Percentiles rank a stretch among this genome's conserved stretches.
Conservation (phyloP, 2,113 vertebrate genomes). For the Forbesichthys agassizii region DNA sequence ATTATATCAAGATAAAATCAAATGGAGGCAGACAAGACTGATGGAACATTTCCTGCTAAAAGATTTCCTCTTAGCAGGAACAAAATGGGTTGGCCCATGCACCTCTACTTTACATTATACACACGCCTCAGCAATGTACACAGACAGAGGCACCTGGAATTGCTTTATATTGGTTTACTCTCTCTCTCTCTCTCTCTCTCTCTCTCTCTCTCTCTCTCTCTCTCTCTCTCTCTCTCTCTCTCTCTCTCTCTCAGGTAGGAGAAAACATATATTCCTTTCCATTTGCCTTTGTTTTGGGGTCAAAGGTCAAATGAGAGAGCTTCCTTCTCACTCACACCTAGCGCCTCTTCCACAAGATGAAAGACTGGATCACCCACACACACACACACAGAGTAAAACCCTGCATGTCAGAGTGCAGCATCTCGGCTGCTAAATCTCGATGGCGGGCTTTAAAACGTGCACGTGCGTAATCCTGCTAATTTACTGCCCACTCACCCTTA, state of each 20-base stretch:
- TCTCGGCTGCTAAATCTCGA: slow-evolving; percentile 53
- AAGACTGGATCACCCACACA: slow-evolving; percentile 54
- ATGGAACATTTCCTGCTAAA: slow-evolving; percentile 72
- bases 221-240: background rate
- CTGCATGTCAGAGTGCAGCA: slow-evolving; percentile 46
- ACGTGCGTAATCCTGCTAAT: slow-evolving; percentile 58
- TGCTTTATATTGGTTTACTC: slow-evolving; percentile 58
- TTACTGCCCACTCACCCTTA: slow-evolving; percentile 59
- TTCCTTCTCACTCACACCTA: slow-evolving; percentile 66
- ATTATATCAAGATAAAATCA: slow-evolving; percentile 74
- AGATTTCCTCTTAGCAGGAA: slow-evolving; percentile 46
- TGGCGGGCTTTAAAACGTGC: slow-evolving; percentile 52
- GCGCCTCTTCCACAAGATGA: slow-evolving; percentile 62
- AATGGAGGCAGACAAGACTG: slow-evolving; percentile 60
- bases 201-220: slow-evolving; percentile 19
- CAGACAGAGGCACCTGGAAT: slow-evolving; percentile 39
- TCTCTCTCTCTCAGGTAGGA: background rate
- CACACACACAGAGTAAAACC: slow-evolving; percentile 50
- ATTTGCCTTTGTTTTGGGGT: slow-evolving; percentile 56
- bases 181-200: slow-evolving; percentile 31
- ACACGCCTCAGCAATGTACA: slow-evolving; percentile 14
- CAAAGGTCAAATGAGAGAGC: slow-evolving; percentile 56
- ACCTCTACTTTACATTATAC: slow-evolving; percentile 25
- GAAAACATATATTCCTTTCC: slow-evolving; percentile 11
- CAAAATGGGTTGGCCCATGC: slow-evolving; percentile 19